Conservation (phyloP, 2,113 vertebrate species). For the Burhinus bistriatus region DNA sequence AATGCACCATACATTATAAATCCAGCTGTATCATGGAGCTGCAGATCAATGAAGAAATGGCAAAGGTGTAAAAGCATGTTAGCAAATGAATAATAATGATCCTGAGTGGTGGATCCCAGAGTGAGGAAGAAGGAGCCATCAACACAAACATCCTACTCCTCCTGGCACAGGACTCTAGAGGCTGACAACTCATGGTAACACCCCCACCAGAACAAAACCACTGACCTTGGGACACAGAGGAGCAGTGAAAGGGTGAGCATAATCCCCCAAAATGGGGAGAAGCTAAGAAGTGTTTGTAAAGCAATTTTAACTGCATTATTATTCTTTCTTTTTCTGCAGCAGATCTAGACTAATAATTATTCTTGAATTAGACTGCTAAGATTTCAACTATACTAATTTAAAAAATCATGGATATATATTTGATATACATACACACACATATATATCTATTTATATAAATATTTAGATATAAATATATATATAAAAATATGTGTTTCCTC, state of each 20-base stretch:
- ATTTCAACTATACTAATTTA: neutral
- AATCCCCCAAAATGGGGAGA: neutral
- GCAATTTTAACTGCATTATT: neutral
- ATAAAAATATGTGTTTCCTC: neutral
- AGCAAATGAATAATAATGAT: neutral
- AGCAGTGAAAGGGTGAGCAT: neutral
- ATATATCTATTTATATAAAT: no score
- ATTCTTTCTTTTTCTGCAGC: neutral
- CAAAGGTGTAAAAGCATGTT: neutral
- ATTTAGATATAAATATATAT: no score
- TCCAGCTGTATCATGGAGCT: neutral
- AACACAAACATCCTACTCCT: neutral
- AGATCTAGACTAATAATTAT: neutral
- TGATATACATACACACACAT: rapidly evolving
- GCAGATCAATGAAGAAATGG: neutral
- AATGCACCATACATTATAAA: neutral
- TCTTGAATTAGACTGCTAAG: neutral
- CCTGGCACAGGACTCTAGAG: neutral
- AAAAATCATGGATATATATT: neutral
- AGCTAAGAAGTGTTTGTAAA: neutral
- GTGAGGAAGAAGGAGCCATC: neutral
- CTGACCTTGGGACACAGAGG: neutral
- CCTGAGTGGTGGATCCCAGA: neutral
- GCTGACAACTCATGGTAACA: neutral
- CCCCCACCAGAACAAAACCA: neutral